Evolutionary conservation across 2,888 invertebrate genomes (phyloP).

Genomic region (Abscondita cerata): DNA sequence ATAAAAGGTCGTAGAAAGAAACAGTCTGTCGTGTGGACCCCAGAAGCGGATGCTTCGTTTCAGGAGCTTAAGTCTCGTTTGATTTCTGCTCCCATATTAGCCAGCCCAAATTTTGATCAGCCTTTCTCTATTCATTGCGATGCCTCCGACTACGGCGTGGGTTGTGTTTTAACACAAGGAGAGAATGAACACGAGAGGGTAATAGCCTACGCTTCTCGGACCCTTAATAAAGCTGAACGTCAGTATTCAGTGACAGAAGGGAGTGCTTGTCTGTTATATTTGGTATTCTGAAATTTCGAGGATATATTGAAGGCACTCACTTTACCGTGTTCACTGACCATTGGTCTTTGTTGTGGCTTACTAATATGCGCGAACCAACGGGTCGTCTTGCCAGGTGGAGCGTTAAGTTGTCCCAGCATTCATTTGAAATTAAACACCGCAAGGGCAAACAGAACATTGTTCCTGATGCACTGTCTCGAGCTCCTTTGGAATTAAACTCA

Average conservation of each 20-base stretch:
- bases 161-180: no score
- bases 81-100: no score
- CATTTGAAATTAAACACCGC: conserved; percentile 29
- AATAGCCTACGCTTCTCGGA: conserved; percentile 25
- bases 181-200: conserved; percentile 12
- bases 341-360: no score
- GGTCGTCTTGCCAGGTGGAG: conserved; percentile 40
- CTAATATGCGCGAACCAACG: no score
- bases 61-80: conserved; percentile 38
- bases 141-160: conserved; percentile 40
- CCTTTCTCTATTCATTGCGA: conserved; percentile 43
- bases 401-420: conserved; percentile 21
- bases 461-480: conserved; percentile 8
- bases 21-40: conserved; percentile 35
- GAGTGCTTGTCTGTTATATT: conserved; percentile 29
- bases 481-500: neutral
- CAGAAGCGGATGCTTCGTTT: conserved; percentile 41
- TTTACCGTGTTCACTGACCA: no score
- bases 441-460: conserved; percentile 25
- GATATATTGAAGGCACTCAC: conserved; percentile 25
- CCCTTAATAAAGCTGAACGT: conserved; percentile 23
- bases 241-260: conserved; percentile 26
- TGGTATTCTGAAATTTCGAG: conserved; percentile 20
- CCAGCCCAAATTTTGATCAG: conserved; percentile 41
- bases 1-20: conserved; percentile 38